Base-by-base conservation (phyloP, 2,113 vertebrate genomes). In the Sciurus niger region DNA sequence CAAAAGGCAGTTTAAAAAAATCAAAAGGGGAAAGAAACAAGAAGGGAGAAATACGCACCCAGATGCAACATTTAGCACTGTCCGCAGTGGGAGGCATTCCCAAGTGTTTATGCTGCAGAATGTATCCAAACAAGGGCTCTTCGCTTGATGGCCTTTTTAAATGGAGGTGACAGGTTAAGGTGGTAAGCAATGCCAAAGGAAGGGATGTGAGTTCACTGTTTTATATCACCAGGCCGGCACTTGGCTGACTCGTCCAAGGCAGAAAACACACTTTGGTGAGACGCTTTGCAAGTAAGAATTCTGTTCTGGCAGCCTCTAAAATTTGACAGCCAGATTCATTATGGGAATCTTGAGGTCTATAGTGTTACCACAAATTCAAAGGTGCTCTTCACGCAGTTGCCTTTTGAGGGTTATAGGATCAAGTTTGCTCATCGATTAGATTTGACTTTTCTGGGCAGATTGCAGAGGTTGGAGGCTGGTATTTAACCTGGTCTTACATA, bases 181-280 rank as follows among this genome's bases (percentile, higher is more conserved):
- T 97, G 94, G 94, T 96, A 97, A 98, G 97, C 95, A 97, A 90
- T 96, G 84, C 96, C 97, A 96, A 98, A 98, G 98, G 98, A 98
- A 98, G 97, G 76, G 96, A 92, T 95, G 96, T 96, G 98, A 98
- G 98, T 98, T 97, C 97, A 98, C 98, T 34, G 96, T 97, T 98
- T 98, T 98, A 98, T 98, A 97, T 96, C 96, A 96, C 99, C 89
- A 63, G 43, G 96, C 98, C 80, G 22, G 40, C 17, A 7, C 40
- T 80, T 90, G 76, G 46, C 70, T 77, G 60, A 65, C 34, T 83
- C 11, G 46, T 24, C 28, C 24, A 86, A 86, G 46, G 79, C 37
- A 89, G 84, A 87, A 94, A 87, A 68, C 25, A 63, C 32, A 74
- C 48, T 92, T 63, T 84, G 89, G 65, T 83, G 51, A 87, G 40